phyloP scores from a whole-genome alignment of 64 coral and sea anemone species.

The Stichodactyla mertensii region DNA sequence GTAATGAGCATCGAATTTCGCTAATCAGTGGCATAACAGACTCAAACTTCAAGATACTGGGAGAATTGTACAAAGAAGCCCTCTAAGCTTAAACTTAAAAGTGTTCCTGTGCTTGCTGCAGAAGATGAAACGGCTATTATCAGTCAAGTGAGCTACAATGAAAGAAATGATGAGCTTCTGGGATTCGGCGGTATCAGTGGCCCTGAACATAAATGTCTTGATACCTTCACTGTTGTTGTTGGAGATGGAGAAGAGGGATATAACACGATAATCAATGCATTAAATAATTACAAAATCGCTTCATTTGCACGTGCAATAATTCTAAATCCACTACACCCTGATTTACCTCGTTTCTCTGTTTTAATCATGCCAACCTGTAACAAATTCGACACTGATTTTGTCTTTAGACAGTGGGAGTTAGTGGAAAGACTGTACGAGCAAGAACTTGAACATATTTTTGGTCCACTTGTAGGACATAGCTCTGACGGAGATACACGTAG shows the following conservation, averaged over 20 bases:
- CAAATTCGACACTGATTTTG: slow-evolving; percentile 11
- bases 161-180: slow-evolving; percentile 19
- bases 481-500: slow-evolving; percentile 20
- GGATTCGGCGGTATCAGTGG: slow-evolving; percentile 33
- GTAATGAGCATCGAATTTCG: background rate
- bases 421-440: slow-evolving; percentile 30
- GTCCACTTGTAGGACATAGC: slow-evolving; percentile 13
- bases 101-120: slow-evolving; percentile 14
- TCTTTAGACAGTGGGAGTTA: slow-evolving; percentile 37
- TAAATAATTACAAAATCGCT: slow-evolving; percentile 26
- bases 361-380: background rate
- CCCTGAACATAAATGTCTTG: slow-evolving; percentile 22
- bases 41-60: background rate
- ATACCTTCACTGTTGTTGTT: slow-evolving; percentile 20
- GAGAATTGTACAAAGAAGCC: slow-evolving; percentile 4
- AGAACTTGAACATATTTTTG: background rate
- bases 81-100: background rate
- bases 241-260: slow-evolving; percentile 39
- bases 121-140: slow-evolving; percentile 1
- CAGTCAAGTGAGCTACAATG: background rate
- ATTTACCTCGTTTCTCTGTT: background rate
- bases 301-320: slow-evolving; percentile 31
- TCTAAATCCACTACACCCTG: background rate
- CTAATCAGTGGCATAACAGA: background rate
- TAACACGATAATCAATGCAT: slow-evolving; percentile 17